Evolutionary conservation across 2,797 vertebrate genomes (phyloP), one percentile per base, ranked within the genome.

Genomic region (Limnodromus scolopaceus): DNA sequence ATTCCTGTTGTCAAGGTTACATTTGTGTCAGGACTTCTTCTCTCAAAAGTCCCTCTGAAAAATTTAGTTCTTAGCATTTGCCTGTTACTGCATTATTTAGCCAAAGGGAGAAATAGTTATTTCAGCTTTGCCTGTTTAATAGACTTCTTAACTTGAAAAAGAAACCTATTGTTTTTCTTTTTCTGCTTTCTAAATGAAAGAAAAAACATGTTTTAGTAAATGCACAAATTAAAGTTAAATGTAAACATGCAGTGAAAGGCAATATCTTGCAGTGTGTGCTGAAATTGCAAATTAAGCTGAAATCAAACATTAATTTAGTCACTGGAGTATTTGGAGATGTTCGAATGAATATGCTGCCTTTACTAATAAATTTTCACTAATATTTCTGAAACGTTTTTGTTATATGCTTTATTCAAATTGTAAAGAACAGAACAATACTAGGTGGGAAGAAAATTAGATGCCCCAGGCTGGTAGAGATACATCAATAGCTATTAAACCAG

Each of bases 271-370:
- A 78, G 36, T 1, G 2, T 39, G 22, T 70, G 65, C 49, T 96
- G 9, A 80, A 96, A 93, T 81, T 94, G 63, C 58, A 93, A 89
- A 83, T 95, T 88, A 89, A 92, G 80, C 93, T 96, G 74, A 97
- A 96, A 94, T 63, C 70, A 81, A 87, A 68, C 43, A 92, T 95
- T 92, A 81, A 88, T 96, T 93, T 93, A 81, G 48, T 94, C 75
- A 95, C 38, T 75, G 78, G 17, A 92, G 16, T 72, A 63, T 77
- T 74, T 83, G 30, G 17, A 92, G 75, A 15, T 64, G 5, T 36
- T 76, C n/a, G 81, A 92, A 90, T 72, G 11, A 90, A 76, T 89
- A 75, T 69, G 4, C 27, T 87, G 25, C 34, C 45, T 94, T 93
- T 93, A 54, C 25, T 93, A 75, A 86, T 81, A 91, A 86, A 72